These are phyloP conservation scores for Scomber japonicus DNA, from an alignment of 2,113 vertebrate species.

Conservation along the genomic window DNA sequence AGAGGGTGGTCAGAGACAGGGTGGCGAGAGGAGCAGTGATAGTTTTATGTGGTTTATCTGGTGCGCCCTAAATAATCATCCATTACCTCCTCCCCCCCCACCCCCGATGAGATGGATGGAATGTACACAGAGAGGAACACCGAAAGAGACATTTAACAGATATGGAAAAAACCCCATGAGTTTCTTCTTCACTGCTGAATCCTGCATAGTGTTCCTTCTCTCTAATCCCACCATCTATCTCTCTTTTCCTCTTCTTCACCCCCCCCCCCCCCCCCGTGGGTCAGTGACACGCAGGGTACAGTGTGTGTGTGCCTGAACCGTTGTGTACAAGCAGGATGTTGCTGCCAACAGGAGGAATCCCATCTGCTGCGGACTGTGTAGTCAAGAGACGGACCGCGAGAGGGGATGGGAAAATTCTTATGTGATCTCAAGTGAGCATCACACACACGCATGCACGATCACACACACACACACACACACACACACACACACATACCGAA, in stretches of 20 bases:
- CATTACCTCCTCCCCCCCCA: conserved; percentile 5
- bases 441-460: background rate
- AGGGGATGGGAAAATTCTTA: conserved; percentile 56
- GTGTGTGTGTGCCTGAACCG: conserved; percentile 36
- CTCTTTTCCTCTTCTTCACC: conserved; percentile 31
- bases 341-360: conserved; percentile 73
- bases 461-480: background rate
- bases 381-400: conserved; percentile 41
- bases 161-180: conserved; percentile 24
- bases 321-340: conserved; percentile 75
- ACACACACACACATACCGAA: conserved; percentile 4
- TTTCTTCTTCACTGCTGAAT: conserved; percentile 6
- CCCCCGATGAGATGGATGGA: conserved; percentile 21
- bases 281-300: conserved; percentile 70
- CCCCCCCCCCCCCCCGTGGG: conserved; percentile 26
- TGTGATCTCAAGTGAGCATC: conserved; percentile 29
- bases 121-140: conserved; percentile 53
- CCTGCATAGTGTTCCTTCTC: conserved; percentile 2
- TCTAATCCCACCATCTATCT: conserved; percentile 49
- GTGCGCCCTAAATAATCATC: conserved; percentile 37
- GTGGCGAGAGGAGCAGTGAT: conserved; percentile 4
- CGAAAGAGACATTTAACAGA: conserved; percentile 7
- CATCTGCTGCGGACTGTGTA: conserved; percentile 68
- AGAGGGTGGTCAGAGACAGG: conserved; percentile 46
- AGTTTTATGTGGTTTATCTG: conserved; percentile 43